Conservation (phyloP, 2,797 vertebrate species). For the Tragopan temminckii region DNA sequence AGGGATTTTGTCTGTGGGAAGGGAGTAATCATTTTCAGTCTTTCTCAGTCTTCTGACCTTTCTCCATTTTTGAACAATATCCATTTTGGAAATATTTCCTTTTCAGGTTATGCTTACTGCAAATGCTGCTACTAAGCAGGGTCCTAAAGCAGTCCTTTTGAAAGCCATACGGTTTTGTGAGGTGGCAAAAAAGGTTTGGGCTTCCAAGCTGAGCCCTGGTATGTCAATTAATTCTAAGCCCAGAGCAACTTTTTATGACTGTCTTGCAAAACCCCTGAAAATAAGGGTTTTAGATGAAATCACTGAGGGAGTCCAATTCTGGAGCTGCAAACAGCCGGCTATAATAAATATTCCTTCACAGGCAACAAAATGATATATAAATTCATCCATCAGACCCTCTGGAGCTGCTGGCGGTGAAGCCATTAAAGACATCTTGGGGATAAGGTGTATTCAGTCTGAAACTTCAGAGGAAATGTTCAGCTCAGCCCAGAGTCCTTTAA, state of each 20-base stretch:
- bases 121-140: not conserved
- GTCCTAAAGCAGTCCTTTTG: not conserved
- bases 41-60: not conserved
- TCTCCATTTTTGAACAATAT: not conserved
- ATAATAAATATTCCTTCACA: conserved; percentile 33
- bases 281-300: conserved; percentile 4
- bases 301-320: not conserved
- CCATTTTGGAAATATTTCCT: not conserved
- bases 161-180: not conserved
- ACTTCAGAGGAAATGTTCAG: not conserved
- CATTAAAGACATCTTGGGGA: not conserved
- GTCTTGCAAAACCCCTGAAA: conserved; percentile 19
- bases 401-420: conserved; percentile 13
- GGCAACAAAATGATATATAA: conserved; percentile 21
- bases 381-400: conserved; percentile 19
- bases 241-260: not conserved
- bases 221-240: conserved; percentile 23
- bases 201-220: not conserved
- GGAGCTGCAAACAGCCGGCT: not conserved
- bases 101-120: not conserved
- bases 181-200: not conserved
- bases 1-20: not conserved
- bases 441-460: not conserved
- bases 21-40: not conserved
- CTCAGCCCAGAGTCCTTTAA: not conserved